Evolutionary conservation across 1,140 invertebrate genomes (phyloP).

Genomic region (Brachionus koreanus): DNA sequence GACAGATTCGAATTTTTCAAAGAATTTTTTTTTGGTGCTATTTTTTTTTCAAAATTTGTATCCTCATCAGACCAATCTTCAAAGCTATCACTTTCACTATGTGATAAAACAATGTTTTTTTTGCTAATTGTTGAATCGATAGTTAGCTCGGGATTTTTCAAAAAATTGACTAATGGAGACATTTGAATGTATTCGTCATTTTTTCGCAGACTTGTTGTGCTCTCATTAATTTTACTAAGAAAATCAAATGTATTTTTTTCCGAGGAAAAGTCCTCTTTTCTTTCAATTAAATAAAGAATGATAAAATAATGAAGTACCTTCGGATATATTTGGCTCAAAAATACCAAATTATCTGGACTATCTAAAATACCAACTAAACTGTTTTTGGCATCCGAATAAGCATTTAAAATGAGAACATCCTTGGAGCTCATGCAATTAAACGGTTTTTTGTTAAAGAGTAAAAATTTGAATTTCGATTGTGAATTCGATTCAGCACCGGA

Average conservation of each 20-base stretch:
- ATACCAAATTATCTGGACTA: slow-evolving; percentile 54
- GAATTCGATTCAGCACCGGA: slow-evolving; percentile 28
- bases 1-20: neutral
- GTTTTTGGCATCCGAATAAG: slow-evolving; percentile 61
- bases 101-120: neutral
- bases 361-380: slow-evolving; percentile 61
- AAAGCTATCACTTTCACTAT: neutral
- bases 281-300: slow-evolving; percentile 52
- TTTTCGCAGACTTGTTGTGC: slow-evolving; percentile 54
- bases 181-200: slow-evolving; percentile 44
- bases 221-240: slow-evolving; percentile 48
- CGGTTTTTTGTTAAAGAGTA: slow-evolving; percentile 51
- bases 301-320: slow-evolving; percentile 59
- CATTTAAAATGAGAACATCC: slow-evolving; percentile 51
- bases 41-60: neutral
- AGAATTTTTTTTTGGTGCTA: neutral
- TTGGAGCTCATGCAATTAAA: slow-evolving; percentile 54
- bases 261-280: slow-evolving; percentile 46
- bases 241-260: slow-evolving; percentile 47
- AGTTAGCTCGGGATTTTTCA: neutral
- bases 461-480: neutral
- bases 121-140: slow-evolving; percentile 11
- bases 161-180: slow-evolving; percentile 47
- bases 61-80: slow-evolving; percentile 20
- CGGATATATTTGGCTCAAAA: slow-evolving; percentile 55